Conservation (phyloP, 2,797 vertebrate genomes). For the Pantherophis vulpinus region DNA sequence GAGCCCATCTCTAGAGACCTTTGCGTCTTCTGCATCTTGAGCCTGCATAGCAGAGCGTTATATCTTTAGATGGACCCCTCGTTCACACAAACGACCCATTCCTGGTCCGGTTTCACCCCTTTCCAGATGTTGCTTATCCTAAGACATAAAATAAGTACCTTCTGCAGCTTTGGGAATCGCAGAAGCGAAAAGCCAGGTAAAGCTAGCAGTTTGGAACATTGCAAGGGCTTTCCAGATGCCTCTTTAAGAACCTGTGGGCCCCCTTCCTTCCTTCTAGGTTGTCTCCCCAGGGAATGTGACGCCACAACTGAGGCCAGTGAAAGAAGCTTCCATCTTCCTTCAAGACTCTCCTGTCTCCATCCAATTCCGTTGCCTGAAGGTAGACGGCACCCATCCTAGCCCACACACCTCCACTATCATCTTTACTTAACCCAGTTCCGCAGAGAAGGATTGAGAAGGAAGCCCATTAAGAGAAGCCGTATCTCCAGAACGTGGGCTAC, state of each 20-base stretch:
- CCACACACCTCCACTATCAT: slow-evolving; percentile 88
- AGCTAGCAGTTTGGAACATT: not conserved
- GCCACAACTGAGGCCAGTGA: slow-evolving; percentile 84
- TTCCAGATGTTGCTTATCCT: not conserved
- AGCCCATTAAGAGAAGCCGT: slow-evolving; percentile 29
- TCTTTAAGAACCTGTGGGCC: not conserved
- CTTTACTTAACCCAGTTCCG: slow-evolving; percentile 88
- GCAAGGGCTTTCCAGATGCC: not conserved
- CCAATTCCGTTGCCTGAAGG: slow-evolving; percentile 93
- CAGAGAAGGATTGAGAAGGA: slow-evolving; percentile 66
- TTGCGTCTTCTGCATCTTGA: not conserved
- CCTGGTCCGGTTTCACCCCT: not conserved
- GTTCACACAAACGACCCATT: not conserved
- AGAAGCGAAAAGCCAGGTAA: not conserved
- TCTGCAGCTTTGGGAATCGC: not conserved
- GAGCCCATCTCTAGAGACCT: not conserved
- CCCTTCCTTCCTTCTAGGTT: slow-evolving; percentile 71
- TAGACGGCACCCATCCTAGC: slow-evolving; percentile 73
- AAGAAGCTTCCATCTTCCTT: slow-evolving; percentile 90
- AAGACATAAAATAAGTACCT: not conserved
- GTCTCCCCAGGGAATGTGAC: slow-evolving; percentile 79
- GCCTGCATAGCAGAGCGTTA: not conserved
- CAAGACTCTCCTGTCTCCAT: slow-evolving; percentile 87
- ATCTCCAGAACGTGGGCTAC: not conserved
- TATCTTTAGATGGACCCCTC: not conserved